Base-by-base conservation (phyloP, 2,113 vertebrate genomes). In the Poeciliopsis turrubarensis region DNA sequence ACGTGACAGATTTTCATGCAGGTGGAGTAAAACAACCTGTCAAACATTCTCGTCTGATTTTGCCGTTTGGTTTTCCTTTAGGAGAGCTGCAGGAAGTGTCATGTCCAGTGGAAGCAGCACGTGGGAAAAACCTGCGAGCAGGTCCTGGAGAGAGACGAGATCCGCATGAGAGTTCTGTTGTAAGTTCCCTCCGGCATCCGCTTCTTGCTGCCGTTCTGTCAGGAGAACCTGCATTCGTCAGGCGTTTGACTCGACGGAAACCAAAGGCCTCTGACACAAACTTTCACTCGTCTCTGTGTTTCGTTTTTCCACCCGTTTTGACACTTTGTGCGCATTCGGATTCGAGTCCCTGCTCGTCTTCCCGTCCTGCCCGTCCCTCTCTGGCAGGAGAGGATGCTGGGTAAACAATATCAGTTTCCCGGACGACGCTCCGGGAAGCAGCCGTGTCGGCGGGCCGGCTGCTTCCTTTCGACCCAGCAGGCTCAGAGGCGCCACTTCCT, bases 31-130 rank as follows among this genome's bases (percentile, higher is more conserved):
- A 37, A 37, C 34, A 12, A 37, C 34, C 34, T 37, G 10, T 37
- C 11, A 11, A 37, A 37, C 44, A 19, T 47, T 19, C 44, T 44
- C n/a, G 2, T 27, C 11, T 47, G 1, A n/a, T 11, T 30, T 60
- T 25, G 19, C 2, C 5, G 39, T 54, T 54, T 9, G 17, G 6
- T 19, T 26, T 68, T 9, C 30, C 30, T 83, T 39, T 80, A 97
- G 97, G 97, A 97, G 92, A 98, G 96, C 0, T 98, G 97, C 80
- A 93, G 97, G 68, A 98, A 97, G 87, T 98, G 97, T 89, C 96
- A 98, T 74, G 96, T 97, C 65, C 93, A 97, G 85, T 99, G 97
- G 97, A 99, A 98, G 89, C 96, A 96, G 77, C 97, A 99, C 74
- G 94, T 93, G 31, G 97, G 96, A 79, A 96, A 97, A 90, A 97